Evolutionary conservation across 2,797 vertebrate species (phyloP), one percentile per base, ranked within the genome.

Genomic region (Mareca penelope): DNA sequence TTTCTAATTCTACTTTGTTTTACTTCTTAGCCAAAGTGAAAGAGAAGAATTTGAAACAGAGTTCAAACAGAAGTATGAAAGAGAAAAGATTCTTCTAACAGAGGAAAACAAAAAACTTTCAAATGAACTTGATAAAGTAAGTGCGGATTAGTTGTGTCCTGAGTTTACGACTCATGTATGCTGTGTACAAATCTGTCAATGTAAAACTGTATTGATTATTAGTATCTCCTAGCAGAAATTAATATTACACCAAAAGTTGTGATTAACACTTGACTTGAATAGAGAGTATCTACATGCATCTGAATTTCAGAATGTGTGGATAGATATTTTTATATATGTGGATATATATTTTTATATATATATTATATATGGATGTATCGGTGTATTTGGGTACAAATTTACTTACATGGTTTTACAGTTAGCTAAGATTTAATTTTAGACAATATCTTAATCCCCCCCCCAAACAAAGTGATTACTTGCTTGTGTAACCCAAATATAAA

Each of bases 61-160:
- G 87, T 98, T 98, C 97, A 99, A 99, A 95, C 98, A 99, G 97
- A 99, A 99, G 89, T 99, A 98, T 42, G 99, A 99, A 97, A 97
- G 99, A 80, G 99, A 99, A 96, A 98, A 98, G 93, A 87, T 98
- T 50, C 97, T 98, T 81, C 94, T 99, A 64, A 98, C 96, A 1
- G 99, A 99, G 57, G 99, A 99, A 81, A 99, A 99, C 93, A 99
- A 99, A 97, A 99, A 99, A 86, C 98, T 99, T 70, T 98, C 98
- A n/a, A 98, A 93, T 96, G 99, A 99, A 63, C 97, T 99, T 72
- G 99, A 99, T 94, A 99, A 99, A 98, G 99, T 99, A 93, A 96
- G 97, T 96, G 50, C 63, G 72, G 46, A n/a, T 57, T 53, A 42
- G 22, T 23, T 52, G 63, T 61, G 35, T 75, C n/a, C 16, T 63